These are phyloP conservation scores for Antheraea pernyi DNA, from an alignment of 1,140 invertebrate genomes.

Conservation along the genomic window DNA sequence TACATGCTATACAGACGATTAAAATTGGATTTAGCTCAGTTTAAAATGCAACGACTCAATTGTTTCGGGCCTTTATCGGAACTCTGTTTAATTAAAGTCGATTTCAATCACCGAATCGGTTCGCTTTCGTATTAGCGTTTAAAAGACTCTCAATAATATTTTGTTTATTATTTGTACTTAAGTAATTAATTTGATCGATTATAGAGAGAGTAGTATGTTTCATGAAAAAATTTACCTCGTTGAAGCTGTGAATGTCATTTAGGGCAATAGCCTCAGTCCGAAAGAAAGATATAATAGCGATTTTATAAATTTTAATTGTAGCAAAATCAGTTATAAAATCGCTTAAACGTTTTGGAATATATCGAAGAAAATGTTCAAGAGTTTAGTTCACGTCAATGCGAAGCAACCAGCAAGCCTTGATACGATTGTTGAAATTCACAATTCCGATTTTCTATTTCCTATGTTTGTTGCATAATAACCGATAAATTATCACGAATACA, in stretches of 20 bases:
- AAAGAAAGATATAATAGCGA: no score
- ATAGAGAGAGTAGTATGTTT: no score
- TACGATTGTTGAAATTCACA: slow-evolving; percentile 44
- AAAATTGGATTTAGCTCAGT: no score
- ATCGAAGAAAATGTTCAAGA: not conserved
- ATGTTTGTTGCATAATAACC: slow-evolving; percentile 24
- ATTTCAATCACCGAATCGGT: slow-evolving; percentile 11
- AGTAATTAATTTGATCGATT: not conserved
- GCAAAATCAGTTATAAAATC: no score
- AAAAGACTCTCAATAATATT: slow-evolving; percentile 4
- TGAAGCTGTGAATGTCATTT: no score
- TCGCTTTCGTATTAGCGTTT: not conserved
- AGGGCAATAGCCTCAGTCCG: no score
- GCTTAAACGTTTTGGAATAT: no score
- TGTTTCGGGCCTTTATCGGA: slow-evolving; percentile 5
- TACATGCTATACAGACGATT: no score
- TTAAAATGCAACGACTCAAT: no score
- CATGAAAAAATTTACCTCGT: no score
- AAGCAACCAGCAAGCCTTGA: slow-evolving; percentile 38
- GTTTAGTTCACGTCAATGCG: slow-evolving; percentile 24
- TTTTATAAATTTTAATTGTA: no score
- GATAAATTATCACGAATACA: not conserved
- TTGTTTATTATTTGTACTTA: not conserved
- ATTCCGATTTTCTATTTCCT: slow-evolving; percentile 43
- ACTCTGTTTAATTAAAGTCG: slow-evolving; percentile 8